A percentile compares a stretch with the other conserved stretches of the same genome.
Evolutionary conservation across 2,113 vertebrate species (phyloP).

Genomic region (Nesogale talazaci): DNA sequence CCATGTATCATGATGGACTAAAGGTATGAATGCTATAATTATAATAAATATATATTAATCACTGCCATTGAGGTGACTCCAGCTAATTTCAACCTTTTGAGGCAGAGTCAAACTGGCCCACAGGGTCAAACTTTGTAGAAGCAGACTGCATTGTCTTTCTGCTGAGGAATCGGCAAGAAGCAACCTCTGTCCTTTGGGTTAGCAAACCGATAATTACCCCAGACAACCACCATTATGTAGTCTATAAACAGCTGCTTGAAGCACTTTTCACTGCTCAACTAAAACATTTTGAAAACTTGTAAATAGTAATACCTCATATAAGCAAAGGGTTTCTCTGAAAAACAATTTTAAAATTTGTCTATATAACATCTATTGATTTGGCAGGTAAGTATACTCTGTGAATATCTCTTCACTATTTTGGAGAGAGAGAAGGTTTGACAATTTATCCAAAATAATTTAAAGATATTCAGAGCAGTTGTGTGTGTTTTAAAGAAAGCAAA

Average conservation of each 20-base stretch:
- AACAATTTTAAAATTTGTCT: neutral
- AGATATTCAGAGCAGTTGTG: slow-evolving; percentile 25
- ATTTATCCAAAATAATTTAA: neutral
- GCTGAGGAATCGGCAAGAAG: no score
- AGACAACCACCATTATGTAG: neutral
- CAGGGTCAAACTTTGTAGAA: no score
- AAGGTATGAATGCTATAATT: neutral
- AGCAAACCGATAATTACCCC: no score
- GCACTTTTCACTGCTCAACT: neutral
- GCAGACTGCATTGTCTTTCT: no score
- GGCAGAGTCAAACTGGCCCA: no score
- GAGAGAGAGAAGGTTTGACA: neutral
- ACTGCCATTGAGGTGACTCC: no score
- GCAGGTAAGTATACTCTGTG: slow-evolving; percentile 40
- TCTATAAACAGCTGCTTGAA: neutral
- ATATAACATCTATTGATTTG: neutral
- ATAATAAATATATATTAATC: no score
- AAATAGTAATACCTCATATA: neutral
- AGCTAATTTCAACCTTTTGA: no score
- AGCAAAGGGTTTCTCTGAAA: neutral
- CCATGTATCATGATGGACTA: neutral
- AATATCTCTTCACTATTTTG: neutral
- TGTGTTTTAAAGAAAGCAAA: slow-evolving; percentile 34
- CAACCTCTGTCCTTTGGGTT: no score
- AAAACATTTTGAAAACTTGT: neutral